Base-by-base conservation (phyloP, 2,888 invertebrate species). In the Isoperla grammatica region DNA sequence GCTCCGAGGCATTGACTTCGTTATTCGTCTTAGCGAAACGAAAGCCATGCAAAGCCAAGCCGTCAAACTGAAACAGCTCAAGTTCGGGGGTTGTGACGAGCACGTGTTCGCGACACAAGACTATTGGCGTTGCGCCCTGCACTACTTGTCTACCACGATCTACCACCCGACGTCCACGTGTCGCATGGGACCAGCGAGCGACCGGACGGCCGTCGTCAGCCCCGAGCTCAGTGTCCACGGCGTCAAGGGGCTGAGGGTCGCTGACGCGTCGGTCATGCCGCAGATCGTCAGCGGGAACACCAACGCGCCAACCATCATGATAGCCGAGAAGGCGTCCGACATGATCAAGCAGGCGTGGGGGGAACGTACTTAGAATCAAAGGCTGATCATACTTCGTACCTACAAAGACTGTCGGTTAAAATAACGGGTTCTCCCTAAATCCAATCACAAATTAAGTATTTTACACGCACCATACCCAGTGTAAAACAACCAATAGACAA, bases 191-290 rank as follows among this genome's bases (percentile, higher is more conserved):
- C 77, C 80, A 0, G 67, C 68, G 8, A 78, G 78, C 65, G 68
- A 71, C 22, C 61, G 65, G 0, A 69, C 67, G 9, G 73, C 83
- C 0, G 83, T 84, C 0, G 82, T 85, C 0, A 79, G 83, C 66
- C 71, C 78, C n/a, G 75, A 77, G 57, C 69, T 85, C 0, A 78
- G 73, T 29, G 82, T 84, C 0, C 76, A 77, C 17, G 79, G 79
- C 0, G 71, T 82, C 0, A 65, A 76, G 61, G 74, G 77, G 0
- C 66, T 86, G 1, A 73, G 85, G 57, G 83, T 85, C 0, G 76
- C 81, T n/a, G 85, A 85, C 69, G 83, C 81, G 0, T 85, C 85
- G 69, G 76, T 85, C 20, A 85, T 86, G 83, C 85, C 85, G 0
- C 75, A 69, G 12, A 77, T 85, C 61, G 77, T 81, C 0, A 79